These are phyloP conservation scores for Tenodera sinensis DNA, from an alignment of 2,888 invertebrate species.

Conservation along the genomic window DNA sequence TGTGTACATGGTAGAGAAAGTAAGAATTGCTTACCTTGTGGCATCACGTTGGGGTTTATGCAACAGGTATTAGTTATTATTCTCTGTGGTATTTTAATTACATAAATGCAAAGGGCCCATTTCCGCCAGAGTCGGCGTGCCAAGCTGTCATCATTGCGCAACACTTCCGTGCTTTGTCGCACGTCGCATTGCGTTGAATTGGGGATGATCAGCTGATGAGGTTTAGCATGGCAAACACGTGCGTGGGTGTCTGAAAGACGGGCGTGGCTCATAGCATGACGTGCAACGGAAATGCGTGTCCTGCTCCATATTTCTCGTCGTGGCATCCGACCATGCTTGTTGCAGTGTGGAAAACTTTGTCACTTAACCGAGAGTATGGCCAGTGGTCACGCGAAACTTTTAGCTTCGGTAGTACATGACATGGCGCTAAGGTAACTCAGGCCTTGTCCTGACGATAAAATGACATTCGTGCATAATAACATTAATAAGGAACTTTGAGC, in stretches of 20 bases:
- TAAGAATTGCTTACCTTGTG: too few species aligned
- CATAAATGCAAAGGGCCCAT: too few species aligned
- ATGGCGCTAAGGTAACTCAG: too few species aligned
- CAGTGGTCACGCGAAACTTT: not conserved
- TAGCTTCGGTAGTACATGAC: too few species aligned
- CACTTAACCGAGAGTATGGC: not conserved
- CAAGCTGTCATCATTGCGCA: not conserved
- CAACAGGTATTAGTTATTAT: too few species aligned
- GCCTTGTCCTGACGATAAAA: too few species aligned
- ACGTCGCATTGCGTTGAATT: not conserved
- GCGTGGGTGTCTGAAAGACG: conserved; percentile 1
- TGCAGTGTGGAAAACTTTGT: not conserved
- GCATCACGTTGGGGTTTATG: too few species aligned
- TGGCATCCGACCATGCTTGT: not conserved
- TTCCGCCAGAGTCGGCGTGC: too few species aligned
- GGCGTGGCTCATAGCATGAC: conserved; percentile 2
- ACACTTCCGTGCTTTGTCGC: not conserved
- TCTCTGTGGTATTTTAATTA: too few species aligned
- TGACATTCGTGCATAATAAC: too few species aligned
- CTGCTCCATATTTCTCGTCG: conserved; percentile 19
- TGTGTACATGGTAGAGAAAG: too few species aligned
- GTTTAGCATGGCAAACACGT: not conserved
- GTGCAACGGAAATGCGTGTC: conserved; percentile 24
- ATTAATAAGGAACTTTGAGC: too few species aligned
- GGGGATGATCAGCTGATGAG: not conserved